Conservation (phyloP, 2,797 vertebrate species). For the Mionectes olivaceus region DNA sequence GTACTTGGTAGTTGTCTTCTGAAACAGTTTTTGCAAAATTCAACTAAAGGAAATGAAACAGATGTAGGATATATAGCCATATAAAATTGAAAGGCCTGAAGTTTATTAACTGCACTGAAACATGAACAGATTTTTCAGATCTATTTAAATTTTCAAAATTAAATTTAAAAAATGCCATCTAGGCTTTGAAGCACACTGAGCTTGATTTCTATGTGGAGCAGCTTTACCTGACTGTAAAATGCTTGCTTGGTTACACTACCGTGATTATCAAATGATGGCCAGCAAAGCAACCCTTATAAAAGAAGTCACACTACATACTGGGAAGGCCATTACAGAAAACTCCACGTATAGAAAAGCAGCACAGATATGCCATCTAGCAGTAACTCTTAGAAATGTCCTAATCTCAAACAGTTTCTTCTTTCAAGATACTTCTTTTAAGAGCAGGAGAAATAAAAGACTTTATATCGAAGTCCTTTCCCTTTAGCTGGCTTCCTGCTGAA, state of each 20-base stretch:
- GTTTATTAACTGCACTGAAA: neutral
- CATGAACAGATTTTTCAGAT: neutral
- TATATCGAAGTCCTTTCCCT: neutral
- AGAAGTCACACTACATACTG: neutral
- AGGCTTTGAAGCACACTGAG: neutral
- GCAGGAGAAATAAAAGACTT: neutral
- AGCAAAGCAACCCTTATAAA: neutral
- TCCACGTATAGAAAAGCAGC: slow-evolving; percentile 49
- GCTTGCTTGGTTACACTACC: neutral
- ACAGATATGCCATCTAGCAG: slow-evolving; percentile 83
- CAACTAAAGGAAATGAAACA: neutral
- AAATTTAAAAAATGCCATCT: neutral
- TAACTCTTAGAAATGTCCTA: slow-evolving; percentile 57
- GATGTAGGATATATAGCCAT: neutral
- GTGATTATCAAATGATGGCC: slow-evolving; percentile 5
- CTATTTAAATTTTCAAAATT: neutral
- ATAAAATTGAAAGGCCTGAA: neutral
- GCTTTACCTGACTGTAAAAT: neutral
- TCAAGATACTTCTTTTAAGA: neutral
- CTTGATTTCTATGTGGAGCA: neutral
- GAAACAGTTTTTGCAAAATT: neutral
- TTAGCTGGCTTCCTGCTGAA: neutral
- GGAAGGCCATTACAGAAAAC: slow-evolving; percentile 68
- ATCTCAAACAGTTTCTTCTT: neutral
- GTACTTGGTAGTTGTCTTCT: neutral